Evolutionary conservation across 2,888 invertebrate species (phyloP), one percentile per base, ranked within the genome.

Genomic region (Amphipoea lucens): DNA sequence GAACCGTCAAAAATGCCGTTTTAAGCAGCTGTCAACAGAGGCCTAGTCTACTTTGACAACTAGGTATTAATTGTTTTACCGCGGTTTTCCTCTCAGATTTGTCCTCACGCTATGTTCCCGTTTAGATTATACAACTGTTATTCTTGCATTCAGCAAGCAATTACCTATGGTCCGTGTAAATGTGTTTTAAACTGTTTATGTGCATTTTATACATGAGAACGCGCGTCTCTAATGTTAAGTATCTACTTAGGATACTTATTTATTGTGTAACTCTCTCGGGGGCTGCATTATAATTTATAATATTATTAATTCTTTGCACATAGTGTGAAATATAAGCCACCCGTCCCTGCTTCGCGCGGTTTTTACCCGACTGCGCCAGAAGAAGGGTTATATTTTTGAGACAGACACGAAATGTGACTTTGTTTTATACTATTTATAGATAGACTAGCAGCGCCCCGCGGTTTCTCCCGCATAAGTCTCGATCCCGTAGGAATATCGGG

Each of bases 301-400:
- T 76, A 45, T 23, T 62, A 80, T 83, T 45, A 67, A 80, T 80
- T 80, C 80, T 36, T n/a, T 0, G 51, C 78, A 63, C 78, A 63
- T 11, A 63, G 51, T 80, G 29, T 79, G 66, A 29, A 57, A 78
- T 78, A 78, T n/a, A 12, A 60, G 60, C n/a, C 5, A 60, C 60
- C 2, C 5, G n/a, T 3, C 12, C 60, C 60, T 60, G n/a, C 6
- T n/a, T 60, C n/a, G 60, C 60, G 5, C 5, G n/a, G n/a, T n/a
- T 60, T n/a, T 12, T 60, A 60, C 60, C 29, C 29, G 29, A 29
- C 29, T 29, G 29, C 29, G 29, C 29, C 29, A 29, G 29, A 29
- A 29, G 29, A 1, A 1, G 29, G 29, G 29, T 29, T 29, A 29
- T 29, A 1, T 29, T 29, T 29, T 29, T 29, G 29, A 29, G 54